These are phyloP conservation scores for Eudasyphora cyanicolor DNA, from an alignment of 2,888 invertebrate species.

Conservation along the genomic window DNA sequence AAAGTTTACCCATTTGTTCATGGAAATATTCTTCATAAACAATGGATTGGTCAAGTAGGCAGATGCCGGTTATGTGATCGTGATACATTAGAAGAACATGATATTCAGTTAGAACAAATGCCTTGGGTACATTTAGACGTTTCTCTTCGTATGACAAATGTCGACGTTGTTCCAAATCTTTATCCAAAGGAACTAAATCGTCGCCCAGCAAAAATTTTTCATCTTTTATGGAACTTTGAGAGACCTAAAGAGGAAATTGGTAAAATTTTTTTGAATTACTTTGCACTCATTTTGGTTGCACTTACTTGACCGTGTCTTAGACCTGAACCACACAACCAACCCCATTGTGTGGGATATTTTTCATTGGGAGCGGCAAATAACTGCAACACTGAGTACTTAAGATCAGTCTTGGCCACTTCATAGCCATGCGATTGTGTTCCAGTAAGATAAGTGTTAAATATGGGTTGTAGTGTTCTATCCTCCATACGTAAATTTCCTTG, in stretches of 20 bases:
- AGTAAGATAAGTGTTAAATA: constrained; percentile 72
- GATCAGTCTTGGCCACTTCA: constrained; percentile 86
- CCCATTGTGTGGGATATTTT: constrained; percentile 88
- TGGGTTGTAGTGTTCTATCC: constrained; percentile 84
- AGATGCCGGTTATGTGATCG: constrained; percentile 91
- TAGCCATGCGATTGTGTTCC: constrained; percentile 80
- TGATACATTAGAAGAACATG: constrained; percentile 92
- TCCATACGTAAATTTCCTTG: constrained; percentile 88
- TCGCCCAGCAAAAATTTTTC: constrained; percentile 68
- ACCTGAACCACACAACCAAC: constrained; percentile 93
- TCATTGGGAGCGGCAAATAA: constrained; percentile 86
- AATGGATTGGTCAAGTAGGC: constrained; percentile 90
- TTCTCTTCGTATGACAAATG: constrained; percentile 75
- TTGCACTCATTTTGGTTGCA: neutral
- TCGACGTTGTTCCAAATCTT: constrained; percentile 70
- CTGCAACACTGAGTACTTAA: constrained; percentile 89
- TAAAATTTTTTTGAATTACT: too few species aligned
- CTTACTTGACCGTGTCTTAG: constrained; percentile 89
- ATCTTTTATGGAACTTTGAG: constrained; percentile 67
- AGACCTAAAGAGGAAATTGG: constrained; percentile 32
- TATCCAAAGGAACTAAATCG: constrained; percentile 68
- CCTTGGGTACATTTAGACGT: constrained; percentile 82
- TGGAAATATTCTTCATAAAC: constrained; percentile 92
- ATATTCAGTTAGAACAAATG: constrained; percentile 93
- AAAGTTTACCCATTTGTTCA: constrained; percentile 89